These are phyloP conservation scores for Euproctis similis DNA, from an alignment of 2,888 invertebrate species.

Conservation along the genomic window DNA sequence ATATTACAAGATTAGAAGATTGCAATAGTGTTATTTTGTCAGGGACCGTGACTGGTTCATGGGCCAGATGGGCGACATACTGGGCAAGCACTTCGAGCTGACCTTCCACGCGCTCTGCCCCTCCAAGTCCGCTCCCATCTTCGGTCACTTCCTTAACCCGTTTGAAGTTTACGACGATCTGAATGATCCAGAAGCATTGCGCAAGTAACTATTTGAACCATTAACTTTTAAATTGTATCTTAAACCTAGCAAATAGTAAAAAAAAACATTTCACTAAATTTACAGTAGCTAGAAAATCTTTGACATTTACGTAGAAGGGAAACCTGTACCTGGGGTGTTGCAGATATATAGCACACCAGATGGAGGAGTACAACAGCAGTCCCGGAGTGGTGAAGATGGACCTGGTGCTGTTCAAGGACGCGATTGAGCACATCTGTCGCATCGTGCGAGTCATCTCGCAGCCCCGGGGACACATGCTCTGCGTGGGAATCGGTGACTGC, in stretches of 20 bases:
- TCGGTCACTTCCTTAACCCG: slow-evolving; percentile 87
- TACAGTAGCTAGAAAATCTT: no score
- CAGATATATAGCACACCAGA: slow-evolving; percentile 71
- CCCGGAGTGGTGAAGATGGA: slow-evolving; percentile 87
- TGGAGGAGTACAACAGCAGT: slow-evolving; percentile 87
- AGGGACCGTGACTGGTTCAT: slow-evolving; percentile 88
- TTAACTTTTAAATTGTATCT: no score
- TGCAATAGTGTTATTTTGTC: slow-evolving; percentile 15
- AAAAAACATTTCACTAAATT: no score
- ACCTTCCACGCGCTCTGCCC: slow-evolving; percentile 88
- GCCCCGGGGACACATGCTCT: slow-evolving; percentile 87
- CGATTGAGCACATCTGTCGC: slow-evolving; percentile 88
- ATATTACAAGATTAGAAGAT: no score
- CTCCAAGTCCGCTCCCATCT: slow-evolving; percentile 80
- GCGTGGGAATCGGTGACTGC: slow-evolving; percentile 83
- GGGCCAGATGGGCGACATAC: slow-evolving; percentile 80
- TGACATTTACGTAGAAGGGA: no score
- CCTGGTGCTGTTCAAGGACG: slow-evolving; percentile 89
- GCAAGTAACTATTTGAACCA: slow-evolving; percentile 49
- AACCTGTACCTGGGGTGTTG: no score
- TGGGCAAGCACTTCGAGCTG: slow-evolving; percentile 87
- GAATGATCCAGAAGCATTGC: slow-evolving; percentile 71
- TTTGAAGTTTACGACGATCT: slow-evolving; percentile 88
- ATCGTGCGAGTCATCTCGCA: slow-evolving; percentile 89
- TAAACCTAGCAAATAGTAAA: no score